Evolutionary conservation across 2,888 invertebrate genomes (phyloP), one percentile per base, ranked within the genome.

Genomic region (Coenonympha arcania): DNA sequence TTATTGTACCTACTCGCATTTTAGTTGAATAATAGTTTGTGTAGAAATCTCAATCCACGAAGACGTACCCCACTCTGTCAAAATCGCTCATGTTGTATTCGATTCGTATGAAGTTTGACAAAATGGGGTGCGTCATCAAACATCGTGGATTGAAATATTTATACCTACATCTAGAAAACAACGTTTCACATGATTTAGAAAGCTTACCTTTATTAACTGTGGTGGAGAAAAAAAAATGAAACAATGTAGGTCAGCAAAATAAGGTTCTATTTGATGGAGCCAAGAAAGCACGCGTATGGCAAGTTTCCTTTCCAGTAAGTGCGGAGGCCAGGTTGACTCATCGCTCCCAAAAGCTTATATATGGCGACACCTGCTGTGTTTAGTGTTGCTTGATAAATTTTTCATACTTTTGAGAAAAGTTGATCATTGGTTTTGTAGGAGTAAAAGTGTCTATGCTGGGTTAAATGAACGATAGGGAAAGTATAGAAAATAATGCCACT

Each of bases 281-380:
- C 22, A 44, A 44, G 44, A 44, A 44, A 44, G 44, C 34, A 11
- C 34, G 34, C 44, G 34, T 44, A 33, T 20, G 16, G 34, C 44
- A 44, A 34, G 44, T 44, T 44, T 44, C 44, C 44, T 44, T 44
- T 44, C 24, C 22, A 24, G 44, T 44, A 31, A 42, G 42, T 15
- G 16, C 34, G 34, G 33, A 44, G 44, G 44, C 34, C 34, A 24
- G 15, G 15, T 44, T 34, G 34, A 34, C 22, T 34, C 34, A 34
- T 24, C 34, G 34, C 34, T 44, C 24, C 44, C 34, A 24, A 44
- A 11, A 5, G 19, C 42, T 20, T 34, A 24, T 44, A 24, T 44
- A 44, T 44, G 44, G 44, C 16, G 34, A 24, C 44, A 44, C 44
- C 33, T 44, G 44, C 34, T 11, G 8, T 41, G 11, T 30, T 41